Percentiles rank a stretch among this genome's conserved stretches.
These are phyloP conservation scores for Drosophila truncata DNA, from an alignment of 1,140 invertebrate species.

Conservation along the genomic window DNA sequence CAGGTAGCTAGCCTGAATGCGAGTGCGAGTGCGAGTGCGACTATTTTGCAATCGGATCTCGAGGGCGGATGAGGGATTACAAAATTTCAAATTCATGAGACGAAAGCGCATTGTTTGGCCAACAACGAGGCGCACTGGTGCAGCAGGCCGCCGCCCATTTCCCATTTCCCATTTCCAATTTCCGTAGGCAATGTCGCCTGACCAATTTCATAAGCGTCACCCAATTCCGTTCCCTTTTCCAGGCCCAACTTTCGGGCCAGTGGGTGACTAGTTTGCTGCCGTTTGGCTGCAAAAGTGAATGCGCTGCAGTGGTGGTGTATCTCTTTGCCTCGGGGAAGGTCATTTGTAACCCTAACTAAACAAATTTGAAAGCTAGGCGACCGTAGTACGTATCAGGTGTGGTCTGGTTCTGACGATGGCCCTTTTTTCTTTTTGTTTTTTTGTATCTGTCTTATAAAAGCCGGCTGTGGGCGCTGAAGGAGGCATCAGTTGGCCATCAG, in stretches of 20 bases:
- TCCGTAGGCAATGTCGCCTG: constrained; percentile 55
- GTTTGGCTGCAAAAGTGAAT: constrained; percentile 67
- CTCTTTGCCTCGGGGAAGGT: constrained; percentile 54
- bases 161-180: constrained; percentile 74
- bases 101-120: constrained; percentile 46
- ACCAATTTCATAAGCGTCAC: constrained; percentile 44
- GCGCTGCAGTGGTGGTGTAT: constrained; percentile 42
- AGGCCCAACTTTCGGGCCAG: constrained; percentile 16
- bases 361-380: constrained; percentile 77
- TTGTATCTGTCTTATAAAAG: constrained; percentile 61
- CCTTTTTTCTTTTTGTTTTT: constrained; percentile 53
- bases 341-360: constrained; percentile 82
- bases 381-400: constrained; percentile 66
- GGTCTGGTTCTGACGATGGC: constrained; percentile 67
- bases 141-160: constrained; percentile 9
- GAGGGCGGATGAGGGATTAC: constrained; percentile 49
- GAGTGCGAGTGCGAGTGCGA: neutral
- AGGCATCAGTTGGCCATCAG: constrained; percentile 66
- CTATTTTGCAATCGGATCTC: constrained; percentile 61
- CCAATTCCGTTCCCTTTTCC: constrained; percentile 4
- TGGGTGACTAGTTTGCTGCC: constrained; percentile 50
- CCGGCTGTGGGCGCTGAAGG: constrained; percentile 22
- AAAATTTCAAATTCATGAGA: constrained; percentile 73
- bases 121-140: constrained; percentile 12
- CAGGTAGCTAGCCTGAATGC: constrained; percentile 1